phyloP scores from a whole-genome alignment of 2,797 vertebrate genomes.

The Salarias fasciatus region DNA sequence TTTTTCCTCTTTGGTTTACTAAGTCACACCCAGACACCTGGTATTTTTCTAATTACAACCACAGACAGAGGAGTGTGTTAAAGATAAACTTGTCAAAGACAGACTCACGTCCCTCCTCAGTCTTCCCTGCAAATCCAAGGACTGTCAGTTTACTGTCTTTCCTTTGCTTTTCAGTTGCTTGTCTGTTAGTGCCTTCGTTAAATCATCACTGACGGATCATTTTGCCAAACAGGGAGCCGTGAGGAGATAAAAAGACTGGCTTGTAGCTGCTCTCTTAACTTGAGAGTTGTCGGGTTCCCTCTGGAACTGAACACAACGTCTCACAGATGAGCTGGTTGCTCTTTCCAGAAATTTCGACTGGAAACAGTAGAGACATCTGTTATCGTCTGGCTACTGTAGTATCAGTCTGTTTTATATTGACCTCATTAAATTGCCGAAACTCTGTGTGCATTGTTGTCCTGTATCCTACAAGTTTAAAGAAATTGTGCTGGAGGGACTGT shows the following conservation, averaged over 20 bases:
- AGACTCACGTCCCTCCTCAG: slow-evolving; percentile 4
- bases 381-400: slow-evolving; percentile 36
- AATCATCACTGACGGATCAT: slow-evolving; percentile 15
- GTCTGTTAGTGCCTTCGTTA: slow-evolving; percentile 15
- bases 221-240: slow-evolving; percentile 52
- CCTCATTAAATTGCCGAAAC: slow-evolving; percentile 28
- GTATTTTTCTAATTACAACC: slow-evolving; percentile 21
- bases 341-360: slow-evolving; percentile 58
- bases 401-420: slow-evolving; percentile 37
- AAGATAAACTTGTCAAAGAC: slow-evolving; percentile 1
- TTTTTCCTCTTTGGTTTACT: slow-evolving; percentile 18
- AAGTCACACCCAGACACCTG: slow-evolving; percentile 9
- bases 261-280: slow-evolving; percentile 44
- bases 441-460: slow-evolving; percentile 19
- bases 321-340: slow-evolving; percentile 52
- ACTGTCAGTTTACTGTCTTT: slow-evolving; percentile 15
- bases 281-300: slow-evolving; percentile 57
- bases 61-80: slow-evolving; percentile 5
- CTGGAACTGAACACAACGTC: slow-evolving; percentile 56
- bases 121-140: slow-evolving; percentile 13
- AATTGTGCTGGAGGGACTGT: slow-evolving; percentile 17
- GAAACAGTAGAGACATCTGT: slow-evolving; percentile 55
- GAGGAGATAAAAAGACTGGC: slow-evolving; percentile 56
- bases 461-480: slow-evolving; percentile 29
- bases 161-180: slow-evolving; percentile 12